Evolutionary conservation across 1,140 invertebrate genomes (phyloP), one percentile per base, ranked within the genome.

Genomic region (Elysia chlorotica): DNA sequence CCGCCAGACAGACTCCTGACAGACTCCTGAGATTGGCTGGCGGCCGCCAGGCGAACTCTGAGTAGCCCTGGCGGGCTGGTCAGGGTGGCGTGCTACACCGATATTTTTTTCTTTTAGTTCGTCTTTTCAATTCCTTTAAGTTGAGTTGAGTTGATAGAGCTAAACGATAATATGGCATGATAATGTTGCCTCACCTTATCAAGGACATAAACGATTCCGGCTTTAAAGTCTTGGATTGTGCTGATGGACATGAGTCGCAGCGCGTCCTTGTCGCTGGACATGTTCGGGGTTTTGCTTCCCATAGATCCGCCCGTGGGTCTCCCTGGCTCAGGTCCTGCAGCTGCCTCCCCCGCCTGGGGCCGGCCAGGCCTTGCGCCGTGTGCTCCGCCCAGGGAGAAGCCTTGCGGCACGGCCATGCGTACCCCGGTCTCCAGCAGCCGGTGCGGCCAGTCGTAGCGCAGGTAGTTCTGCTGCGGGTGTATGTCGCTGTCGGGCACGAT

Each of bases 401-500:
- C 25, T 56, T n/a, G 1, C 3, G 31, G 30, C 25, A 4, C 10
- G 17, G 54, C 4, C 31, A 36, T 2, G 2, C 19, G n/a, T 23
- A 6, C 1, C 1, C 28, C 23, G 28, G 53, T 70, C 56, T 70
- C 67, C 4, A 31, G 2, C 3, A 70, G 53, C 28, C 25, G 30
- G 56, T 70, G 31, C 30, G 36, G 30, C 21, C 5, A 14, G 56
- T 70, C 67, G n/a, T 70, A 70, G n/a, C 5, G 30, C 21, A 70
- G 31, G 21, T 57, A 37, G 6, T 70, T 23, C 67, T 59, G 31
- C 19, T 3, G n/a, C 5, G 67, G 67, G 1, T 2, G 31, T 17
- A 28, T 23, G 33, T 17, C 30, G 1, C 0, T 37, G 2, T 19
- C 67, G 25, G 67, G 54, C 17, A 36, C 35, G 1, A 59, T 25